A percentile compares a stretch with the other conserved stretches of the same genome.
Evolutionary conservation across 2,797 vertebrate genomes (phyloP).

Genomic region (Muraenolepis orangiensis): DNA sequence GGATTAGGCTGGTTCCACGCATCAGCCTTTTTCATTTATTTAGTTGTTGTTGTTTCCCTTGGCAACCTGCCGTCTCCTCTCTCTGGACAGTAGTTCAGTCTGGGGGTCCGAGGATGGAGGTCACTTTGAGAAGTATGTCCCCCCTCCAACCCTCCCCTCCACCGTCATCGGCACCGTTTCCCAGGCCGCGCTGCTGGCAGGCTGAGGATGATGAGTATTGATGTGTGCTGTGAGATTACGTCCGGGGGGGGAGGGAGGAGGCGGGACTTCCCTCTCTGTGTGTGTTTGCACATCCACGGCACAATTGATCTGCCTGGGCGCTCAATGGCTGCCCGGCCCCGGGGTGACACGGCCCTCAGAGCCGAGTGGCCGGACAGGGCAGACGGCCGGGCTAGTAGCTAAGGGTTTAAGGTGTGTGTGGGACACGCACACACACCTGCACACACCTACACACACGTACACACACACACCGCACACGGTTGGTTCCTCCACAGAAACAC

Average conservation of each 20-base stretch:
- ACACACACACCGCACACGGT: too few relatives aligned
- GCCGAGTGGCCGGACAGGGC: conserved; percentile 35
- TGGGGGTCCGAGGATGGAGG: conserved; percentile 24
- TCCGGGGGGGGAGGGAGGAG: conserved; percentile 67
- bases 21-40: too few relatives aligned
- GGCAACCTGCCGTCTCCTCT: too few relatives aligned
- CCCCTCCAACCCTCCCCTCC: too few relatives aligned
- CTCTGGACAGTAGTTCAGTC: conserved; percentile 30
- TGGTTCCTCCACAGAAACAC: too few relatives aligned
- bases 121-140: conserved; percentile 38
- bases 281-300: conserved; percentile 67
- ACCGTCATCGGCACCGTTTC: conserved; percentile 53
- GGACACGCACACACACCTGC: too few relatives aligned
- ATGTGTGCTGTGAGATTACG: conserved; percentile 64
- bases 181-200: conserved; percentile 48
- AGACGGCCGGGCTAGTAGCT: conserved; percentile 33
- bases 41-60: too few relatives aligned
- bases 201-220: conserved; percentile 73
- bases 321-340: conserved; percentile 59
- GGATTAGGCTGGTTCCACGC: conserved; percentile 7
- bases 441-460: too few relatives aligned
- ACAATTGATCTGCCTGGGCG: conserved; percentile 64
- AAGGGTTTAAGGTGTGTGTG: too few relatives aligned
- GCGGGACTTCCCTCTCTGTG: too few relatives aligned
- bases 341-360: conserved; percentile 45